Evolutionary conservation across 2,797 vertebrate species (phyloP).

Genomic region (Allobates femoralis): DNA sequence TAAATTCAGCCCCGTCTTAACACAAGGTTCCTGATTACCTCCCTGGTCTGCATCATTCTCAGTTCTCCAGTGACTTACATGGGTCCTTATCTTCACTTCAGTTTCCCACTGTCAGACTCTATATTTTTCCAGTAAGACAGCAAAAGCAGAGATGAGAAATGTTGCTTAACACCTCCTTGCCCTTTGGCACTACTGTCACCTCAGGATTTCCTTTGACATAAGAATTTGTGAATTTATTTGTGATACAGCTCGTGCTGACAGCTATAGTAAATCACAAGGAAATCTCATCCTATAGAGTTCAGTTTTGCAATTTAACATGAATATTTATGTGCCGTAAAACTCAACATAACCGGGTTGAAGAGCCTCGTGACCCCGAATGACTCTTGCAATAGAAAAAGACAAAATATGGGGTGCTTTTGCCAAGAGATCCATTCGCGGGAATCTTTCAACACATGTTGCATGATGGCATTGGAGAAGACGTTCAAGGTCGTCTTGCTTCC

Average conservation of each 20-base stretch:
- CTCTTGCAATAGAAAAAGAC: conserved; percentile 23
- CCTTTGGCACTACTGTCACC: conserved; percentile 81
- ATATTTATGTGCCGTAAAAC: background rate
- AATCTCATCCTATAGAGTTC: background rate
- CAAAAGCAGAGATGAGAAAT: conserved; percentile 68
- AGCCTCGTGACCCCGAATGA: conserved; percentile 39
- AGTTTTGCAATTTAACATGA: conserved; percentile 1
- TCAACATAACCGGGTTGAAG: background rate
- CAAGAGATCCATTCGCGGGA: conserved; percentile 55
- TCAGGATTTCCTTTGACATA: conserved; percentile 65
- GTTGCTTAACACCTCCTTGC: conserved; percentile 75
- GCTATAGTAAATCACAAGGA: conserved; percentile 8
- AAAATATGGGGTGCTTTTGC: background rate
- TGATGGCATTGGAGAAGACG: conserved; percentile 50
- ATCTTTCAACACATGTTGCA: conserved; percentile 34
- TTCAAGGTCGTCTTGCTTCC: conserved; percentile 51
- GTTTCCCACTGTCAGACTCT: conserved; percentile 72
- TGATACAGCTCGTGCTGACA: conserved; percentile 25
- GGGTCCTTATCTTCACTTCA: conserved; percentile 78
- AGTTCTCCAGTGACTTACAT: conserved; percentile 83
- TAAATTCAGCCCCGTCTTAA: conserved; percentile 67
- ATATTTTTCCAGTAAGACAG: conserved; percentile 74
- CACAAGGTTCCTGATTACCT: conserved; percentile 66
- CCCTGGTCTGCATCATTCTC: conserved; percentile 82
- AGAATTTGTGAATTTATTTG: conserved; percentile 22